These are phyloP conservation scores for Gadus chalcogrammus DNA, from an alignment of 2,113 vertebrate genomes.

Conservation along the genomic window DNA sequence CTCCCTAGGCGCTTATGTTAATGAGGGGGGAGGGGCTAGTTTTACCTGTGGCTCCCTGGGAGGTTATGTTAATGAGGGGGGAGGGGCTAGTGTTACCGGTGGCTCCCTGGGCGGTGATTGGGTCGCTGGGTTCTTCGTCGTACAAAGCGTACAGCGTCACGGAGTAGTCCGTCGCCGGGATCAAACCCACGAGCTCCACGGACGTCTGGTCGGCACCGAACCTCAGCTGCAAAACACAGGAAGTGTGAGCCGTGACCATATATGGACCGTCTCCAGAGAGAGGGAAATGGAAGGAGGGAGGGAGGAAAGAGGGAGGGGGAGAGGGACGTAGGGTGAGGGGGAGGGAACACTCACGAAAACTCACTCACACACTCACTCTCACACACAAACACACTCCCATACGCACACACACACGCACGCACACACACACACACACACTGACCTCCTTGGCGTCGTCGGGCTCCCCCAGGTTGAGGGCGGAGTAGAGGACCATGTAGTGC, in stretches of 20 bases:
- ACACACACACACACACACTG: constrained; percentile 20
- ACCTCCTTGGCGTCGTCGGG: constrained; percentile 78
- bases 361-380: too few relatives aligned
- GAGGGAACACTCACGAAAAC: too few relatives aligned
- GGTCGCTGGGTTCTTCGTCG: constrained; percentile 86
- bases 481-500: constrained; percentile 85
- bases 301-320: too few relatives aligned
- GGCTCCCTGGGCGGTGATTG: constrained; percentile 76
- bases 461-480: constrained; percentile 67
- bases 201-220: constrained; percentile 72
- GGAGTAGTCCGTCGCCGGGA: constrained; percentile 80
- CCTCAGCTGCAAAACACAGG: constrained; percentile 72
- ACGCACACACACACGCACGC: constrained; percentile 9
- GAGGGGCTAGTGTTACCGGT: constrained; percentile 68
- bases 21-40: not conserved
- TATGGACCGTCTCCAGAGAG: too few relatives aligned
- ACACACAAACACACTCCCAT: too few relatives aligned
- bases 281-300: too few relatives aligned
- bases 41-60: constrained; percentile 80
- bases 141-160: constrained; percentile 82
- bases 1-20: too few relatives aligned
- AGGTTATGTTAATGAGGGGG: constrained; percentile 49
- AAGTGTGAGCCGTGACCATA: too few relatives aligned
- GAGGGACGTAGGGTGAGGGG: too few relatives aligned
- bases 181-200: constrained; percentile 75